Percentiles rank a stretch among this genome's conserved stretches.
phyloP scores from a whole-genome alignment of 2,888 invertebrate species.

The Halictus quadricinctus region DNA sequence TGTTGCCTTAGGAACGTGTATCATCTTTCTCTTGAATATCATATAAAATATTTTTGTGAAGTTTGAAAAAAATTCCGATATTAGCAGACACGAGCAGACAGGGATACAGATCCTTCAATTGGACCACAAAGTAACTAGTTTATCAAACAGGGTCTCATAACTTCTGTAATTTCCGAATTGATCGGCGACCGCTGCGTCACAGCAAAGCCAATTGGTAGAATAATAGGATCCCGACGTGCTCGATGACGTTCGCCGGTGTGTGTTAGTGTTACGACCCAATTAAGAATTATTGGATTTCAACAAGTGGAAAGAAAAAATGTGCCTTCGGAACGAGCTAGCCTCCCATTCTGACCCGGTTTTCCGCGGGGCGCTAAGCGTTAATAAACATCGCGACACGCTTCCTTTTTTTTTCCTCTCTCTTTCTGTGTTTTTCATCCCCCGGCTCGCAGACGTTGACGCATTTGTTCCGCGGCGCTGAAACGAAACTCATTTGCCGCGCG shows the following conservation, averaged over 20 bases:
- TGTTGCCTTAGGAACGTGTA: no score
- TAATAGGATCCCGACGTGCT: conserved; percentile 20
- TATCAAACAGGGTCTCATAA: neutral
- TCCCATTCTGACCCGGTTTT: conserved; percentile 30
- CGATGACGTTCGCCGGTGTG: conserved; percentile 23
- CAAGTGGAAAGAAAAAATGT: conserved; percentile 8
- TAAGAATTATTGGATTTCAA: conserved; percentile 57
- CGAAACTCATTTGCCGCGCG: conserved; percentile 18
- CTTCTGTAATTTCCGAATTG: neutral
- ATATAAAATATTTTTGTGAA: no score
- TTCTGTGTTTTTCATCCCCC: neutral
- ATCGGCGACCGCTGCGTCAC: neutral
- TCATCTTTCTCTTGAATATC: no score
- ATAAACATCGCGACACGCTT: conserved; percentile 32
- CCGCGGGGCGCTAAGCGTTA: conserved; percentile 5
- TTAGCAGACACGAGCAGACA: neutral
- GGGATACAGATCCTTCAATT: no score
- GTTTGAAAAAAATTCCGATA: neutral
- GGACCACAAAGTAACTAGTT: neutral
- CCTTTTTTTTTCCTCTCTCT: conserved; percentile 6
- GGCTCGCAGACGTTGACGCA: conserved; percentile 16
- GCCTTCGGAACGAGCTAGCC: neutral
- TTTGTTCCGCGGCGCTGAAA: conserved; percentile 14
- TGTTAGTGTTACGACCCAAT: conserved; percentile 56
- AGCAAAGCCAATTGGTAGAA: conserved; percentile 20